Base-by-base conservation (phyloP, 2,113 vertebrate species). In the Anoplopoma fimbria region DNA sequence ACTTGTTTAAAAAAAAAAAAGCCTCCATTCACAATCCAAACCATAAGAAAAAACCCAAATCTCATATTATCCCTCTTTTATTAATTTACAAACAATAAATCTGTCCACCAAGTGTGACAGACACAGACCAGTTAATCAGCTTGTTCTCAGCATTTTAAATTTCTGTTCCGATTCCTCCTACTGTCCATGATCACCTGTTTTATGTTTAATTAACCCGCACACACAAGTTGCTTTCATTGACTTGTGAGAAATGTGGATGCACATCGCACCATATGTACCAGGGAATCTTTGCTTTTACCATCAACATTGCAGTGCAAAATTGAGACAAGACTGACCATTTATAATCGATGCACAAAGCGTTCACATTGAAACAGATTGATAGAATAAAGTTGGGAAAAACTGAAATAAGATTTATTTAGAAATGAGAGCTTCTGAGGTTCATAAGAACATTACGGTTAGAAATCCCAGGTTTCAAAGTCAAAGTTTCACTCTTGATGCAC, bases 401-500 rank as follows among this genome's bases (percentile, higher is more conserved):
- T 19, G 1, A 34, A 8, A 65, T 53, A n/a, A n/a, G n/a, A n/a
- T n/a, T n/a, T n/a, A n/a, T 71, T 57, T 12, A 40, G 12, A 61
- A 25, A 15, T 25, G 6, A 71, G 25, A 9, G 15, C 29, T 25
- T 69, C 60, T 72, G 40, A 27, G 58, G 19, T 38, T 62, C 9
- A 86, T 72, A 60, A 65, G 23, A 79, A 78, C 29, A 79, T 23
- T 74, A 13, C 64, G 23, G 80, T 77, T 42, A 25, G 13, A 67
- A 83, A 79, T 83, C 60, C 72, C 34, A 62, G 27, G 74, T 87
- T 89, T 77, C 40, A 87, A 79, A 88, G 73, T 75, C 51, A 82
- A 14, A 69, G 70, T 6, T 25, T 69, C 74, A 57, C 57, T 78
- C 42, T 85, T 74, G 67, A 84, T 57, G 38, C 78, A 83, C 81